Evolutionary conservation across 1,140 invertebrate species (phyloP).

Genomic region (Drosophila aff.): DNA sequence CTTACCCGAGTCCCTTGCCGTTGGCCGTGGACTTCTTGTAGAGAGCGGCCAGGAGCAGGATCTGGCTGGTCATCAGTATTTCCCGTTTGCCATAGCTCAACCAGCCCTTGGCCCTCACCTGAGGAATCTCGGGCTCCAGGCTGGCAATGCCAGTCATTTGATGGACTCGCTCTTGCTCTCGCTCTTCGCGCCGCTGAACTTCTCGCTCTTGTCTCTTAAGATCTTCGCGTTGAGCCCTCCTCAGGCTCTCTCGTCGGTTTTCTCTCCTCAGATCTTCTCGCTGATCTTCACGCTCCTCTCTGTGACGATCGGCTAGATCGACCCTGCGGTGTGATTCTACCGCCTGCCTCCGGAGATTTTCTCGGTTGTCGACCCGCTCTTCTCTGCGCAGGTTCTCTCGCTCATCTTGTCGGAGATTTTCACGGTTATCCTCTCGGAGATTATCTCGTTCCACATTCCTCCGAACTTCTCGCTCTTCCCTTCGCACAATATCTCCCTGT

Average conservation of each 20-base stretch:
- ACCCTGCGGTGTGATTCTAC: background rate
- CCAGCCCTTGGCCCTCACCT: conserved; percentile 17
- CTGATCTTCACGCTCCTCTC: background rate
- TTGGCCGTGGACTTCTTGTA: conserved; percentile 53
- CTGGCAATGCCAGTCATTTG: background rate
- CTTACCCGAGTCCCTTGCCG: conserved; percentile 59
- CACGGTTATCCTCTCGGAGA: background rate
- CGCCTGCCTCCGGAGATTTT: background rate
- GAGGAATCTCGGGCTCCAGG: background rate
- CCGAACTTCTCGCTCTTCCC: background rate
- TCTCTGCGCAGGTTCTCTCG: background rate
- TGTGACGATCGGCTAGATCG: background rate
- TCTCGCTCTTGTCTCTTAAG: background rate
- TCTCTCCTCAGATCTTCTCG: background rate
- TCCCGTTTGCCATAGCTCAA: conserved; percentile 45
- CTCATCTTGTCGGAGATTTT: background rate
- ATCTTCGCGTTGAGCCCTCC: background rate
- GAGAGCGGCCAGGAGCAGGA: conserved; percentile 49
- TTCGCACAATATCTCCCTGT: background rate
- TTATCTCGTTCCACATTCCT: background rate
- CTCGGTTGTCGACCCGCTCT: background rate
- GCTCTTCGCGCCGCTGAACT: background rate
- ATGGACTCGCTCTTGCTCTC: background rate
- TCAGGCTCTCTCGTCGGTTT: background rate
- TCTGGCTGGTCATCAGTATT: conserved; percentile 49